Evolutionary conservation across 2,888 invertebrate species (phyloP).

Genomic region (Empis stercorea): DNA sequence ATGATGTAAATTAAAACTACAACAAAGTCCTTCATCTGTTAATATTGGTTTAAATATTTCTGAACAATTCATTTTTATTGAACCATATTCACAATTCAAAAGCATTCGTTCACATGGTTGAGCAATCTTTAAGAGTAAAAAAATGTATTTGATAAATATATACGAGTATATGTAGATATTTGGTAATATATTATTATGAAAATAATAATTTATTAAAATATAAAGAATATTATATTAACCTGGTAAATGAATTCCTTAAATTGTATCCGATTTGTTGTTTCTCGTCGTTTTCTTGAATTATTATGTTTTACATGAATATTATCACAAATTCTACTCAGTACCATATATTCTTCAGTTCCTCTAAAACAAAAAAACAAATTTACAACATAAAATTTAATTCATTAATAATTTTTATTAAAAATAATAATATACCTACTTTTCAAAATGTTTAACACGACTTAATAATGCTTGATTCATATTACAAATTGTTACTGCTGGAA

Average conservation of each 20-base stretch:
- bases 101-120: constrained; percentile 63
- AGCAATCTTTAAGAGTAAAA: constrained; percentile 39
- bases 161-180: too few relatives aligned
- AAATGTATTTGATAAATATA: neutral
- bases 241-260: neutral
- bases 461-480: constrained; percentile 69
- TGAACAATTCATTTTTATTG: constrained; percentile 44
- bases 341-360: neutral
- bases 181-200: too few relatives aligned
- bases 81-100: constrained; percentile 53
- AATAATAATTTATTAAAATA: too few relatives aligned
- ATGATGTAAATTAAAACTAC: constrained; percentile 67
- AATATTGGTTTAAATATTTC: constrained; percentile 58
- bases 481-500: constrained; percentile 73
- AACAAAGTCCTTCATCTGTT: constrained; percentile 75
- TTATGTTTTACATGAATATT: neutral
- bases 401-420: too few relatives aligned
- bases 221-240: neutral
- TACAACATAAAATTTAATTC: too few relatives aligned
- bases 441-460: constrained; percentile 17
- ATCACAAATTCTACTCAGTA: neutral
- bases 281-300: neutral
- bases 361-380: neutral
- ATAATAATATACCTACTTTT: neutral
- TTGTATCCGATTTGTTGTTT: neutral